Conservation (phyloP, 2,113 vertebrate genomes). For the Clarias batrachus region DNA sequence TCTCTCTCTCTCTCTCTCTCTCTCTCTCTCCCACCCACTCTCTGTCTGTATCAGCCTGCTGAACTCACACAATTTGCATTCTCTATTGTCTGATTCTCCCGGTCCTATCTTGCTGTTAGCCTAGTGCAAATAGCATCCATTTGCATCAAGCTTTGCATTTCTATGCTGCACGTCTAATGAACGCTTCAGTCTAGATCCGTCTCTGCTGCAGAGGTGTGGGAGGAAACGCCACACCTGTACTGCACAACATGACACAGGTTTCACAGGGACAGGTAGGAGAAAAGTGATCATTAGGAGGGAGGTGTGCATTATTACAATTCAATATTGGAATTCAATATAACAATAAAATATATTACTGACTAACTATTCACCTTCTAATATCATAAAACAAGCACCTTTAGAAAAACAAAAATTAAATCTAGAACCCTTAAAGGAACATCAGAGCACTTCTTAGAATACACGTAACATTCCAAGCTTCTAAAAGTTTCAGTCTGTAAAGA, state of each 20-base stretch:
- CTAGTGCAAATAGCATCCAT: slow-evolving; percentile 47
- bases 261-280: background rate
- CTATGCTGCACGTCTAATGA: slow-evolving; percentile 34
- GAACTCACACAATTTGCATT: slow-evolving; percentile 45
- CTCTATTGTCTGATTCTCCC: slow-evolving; percentile 39
- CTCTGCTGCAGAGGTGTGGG: background rate
- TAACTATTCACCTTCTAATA: too few relatives aligned
- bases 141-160: slow-evolving; percentile 52
- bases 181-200: slow-evolving; percentile 20
- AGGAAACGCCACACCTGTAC: slow-evolving; percentile 33
- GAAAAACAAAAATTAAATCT: background rate
- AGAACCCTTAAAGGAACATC: background rate
- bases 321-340: background rate
- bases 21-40: background rate
- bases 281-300: background rate
- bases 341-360: background rate
- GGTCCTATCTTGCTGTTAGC: slow-evolving; percentile 34
- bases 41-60: slow-evolving; percentile 16
- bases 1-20: background rate
- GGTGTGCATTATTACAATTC: background rate
- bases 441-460: too few relatives aligned
- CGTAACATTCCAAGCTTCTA: background rate
- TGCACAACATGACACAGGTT: background rate
- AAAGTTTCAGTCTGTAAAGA: background rate
- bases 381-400: background rate